Conservation (phyloP, 2,113 vertebrate genomes). For the Otocyon megalotis region DNA sequence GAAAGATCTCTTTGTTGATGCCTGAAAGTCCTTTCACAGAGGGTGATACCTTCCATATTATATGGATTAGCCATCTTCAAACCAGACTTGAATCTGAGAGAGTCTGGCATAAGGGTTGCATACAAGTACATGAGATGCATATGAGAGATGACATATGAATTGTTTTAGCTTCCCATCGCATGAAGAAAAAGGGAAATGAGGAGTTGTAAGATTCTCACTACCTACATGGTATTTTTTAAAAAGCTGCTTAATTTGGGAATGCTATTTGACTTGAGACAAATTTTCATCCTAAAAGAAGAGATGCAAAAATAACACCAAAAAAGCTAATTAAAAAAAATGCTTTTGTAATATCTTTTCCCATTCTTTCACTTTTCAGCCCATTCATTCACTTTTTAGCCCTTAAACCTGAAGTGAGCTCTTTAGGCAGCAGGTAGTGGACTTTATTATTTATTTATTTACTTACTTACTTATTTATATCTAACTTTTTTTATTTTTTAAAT, state of each 20-base stretch:
- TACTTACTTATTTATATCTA: not conserved
- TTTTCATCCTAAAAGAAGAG: not conserved
- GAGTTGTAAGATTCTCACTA: not conserved
- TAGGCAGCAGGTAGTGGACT: too few relatives aligned
- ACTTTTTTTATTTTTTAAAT: not conserved
- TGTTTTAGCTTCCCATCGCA: not conserved
- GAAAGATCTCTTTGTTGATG: not conserved
- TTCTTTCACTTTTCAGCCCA: not conserved
- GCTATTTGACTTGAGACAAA: not conserved
- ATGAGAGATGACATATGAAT: not conserved
- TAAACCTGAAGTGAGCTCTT: not conserved
- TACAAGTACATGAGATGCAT: not conserved
- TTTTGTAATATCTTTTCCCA: too few relatives aligned
- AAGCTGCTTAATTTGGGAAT: not conserved
- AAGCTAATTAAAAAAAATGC: not conserved
- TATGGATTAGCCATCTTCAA: not conserved
- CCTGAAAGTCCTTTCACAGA: not conserved
- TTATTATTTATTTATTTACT: not conserved
- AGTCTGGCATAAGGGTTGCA: not conserved
- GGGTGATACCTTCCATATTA: not conserved
- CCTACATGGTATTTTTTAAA: not conserved
- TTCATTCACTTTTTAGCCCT: not conserved
- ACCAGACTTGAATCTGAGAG: not conserved
- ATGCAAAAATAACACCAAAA: not conserved
- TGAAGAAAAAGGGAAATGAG: not conserved